phyloP scores from a whole-genome alignment of 2,797 vertebrate genomes.

The Gymnopithys bicolor region DNA sequence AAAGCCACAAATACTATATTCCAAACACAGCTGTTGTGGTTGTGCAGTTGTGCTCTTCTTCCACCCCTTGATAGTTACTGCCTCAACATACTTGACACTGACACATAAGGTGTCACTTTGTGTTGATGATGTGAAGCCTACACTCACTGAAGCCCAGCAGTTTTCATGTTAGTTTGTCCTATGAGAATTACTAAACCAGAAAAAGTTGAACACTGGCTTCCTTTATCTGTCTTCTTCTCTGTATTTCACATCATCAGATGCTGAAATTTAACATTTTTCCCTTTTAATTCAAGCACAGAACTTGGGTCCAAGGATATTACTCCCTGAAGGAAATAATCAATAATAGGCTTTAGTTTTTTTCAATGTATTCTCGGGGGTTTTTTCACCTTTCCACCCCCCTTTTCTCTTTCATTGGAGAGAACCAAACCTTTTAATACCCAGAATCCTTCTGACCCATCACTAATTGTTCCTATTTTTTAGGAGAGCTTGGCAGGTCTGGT shows the following conservation, averaged over 20 bases:
- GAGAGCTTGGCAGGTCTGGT: constrained; percentile 73
- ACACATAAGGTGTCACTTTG: background rate
- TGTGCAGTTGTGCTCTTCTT: background rate
- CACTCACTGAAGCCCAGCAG: background rate
- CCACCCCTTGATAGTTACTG: background rate
- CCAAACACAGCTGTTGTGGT: background rate
- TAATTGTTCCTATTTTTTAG: constrained; percentile 77
- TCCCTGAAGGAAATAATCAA: background rate
- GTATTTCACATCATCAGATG: background rate
- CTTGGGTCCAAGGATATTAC: background rate
- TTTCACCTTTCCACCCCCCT: background rate
- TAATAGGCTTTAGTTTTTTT: background rate
- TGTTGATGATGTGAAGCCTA: background rate
- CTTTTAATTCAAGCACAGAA: background rate
- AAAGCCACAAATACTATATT: background rate
- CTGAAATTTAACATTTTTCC: background rate
- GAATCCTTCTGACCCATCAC: constrained; percentile 61
- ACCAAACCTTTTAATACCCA: constrained; percentile 58
- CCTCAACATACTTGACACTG: background rate
- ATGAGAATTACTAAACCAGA: background rate
- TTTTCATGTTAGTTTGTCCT: background rate
- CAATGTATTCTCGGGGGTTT: background rate
- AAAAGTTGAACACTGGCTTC: background rate
- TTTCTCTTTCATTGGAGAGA: background rate
- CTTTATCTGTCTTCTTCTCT: background rate